Conservation (phyloP, 2,113 vertebrate species). For the Aplodontia rufa region DNA sequence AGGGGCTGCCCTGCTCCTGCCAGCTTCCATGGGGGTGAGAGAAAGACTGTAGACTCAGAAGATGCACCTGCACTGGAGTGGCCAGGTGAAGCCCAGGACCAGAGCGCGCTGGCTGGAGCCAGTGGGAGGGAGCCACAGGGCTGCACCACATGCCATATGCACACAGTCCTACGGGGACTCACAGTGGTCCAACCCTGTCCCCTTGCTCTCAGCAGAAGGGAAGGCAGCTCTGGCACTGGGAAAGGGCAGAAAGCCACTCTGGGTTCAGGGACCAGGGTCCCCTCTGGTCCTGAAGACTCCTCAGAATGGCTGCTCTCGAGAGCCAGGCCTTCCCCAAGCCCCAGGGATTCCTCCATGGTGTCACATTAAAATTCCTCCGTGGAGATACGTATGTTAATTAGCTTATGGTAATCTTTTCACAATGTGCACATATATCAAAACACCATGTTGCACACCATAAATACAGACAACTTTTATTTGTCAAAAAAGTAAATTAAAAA, state of each 20-base stretch:
- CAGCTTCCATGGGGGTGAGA: neutral
- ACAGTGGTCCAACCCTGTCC: neutral
- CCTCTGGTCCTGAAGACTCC: neutral
- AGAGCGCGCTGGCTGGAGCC: too few relatives aligned
- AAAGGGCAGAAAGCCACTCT: neutral
- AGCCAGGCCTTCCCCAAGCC: neutral
- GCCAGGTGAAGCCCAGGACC: neutral
- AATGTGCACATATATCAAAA: neutral
- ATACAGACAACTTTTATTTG: neutral
- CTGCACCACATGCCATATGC: too few relatives aligned
- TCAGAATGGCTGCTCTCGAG: too few relatives aligned
- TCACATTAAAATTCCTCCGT: neutral
- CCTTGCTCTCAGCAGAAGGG: neutral
- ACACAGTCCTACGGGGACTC: accelerated
- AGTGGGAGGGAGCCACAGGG: neutral
- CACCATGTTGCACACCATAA: neutral
- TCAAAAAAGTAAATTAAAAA: neutral
- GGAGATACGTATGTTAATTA: neutral
- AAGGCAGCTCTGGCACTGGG: accelerated
- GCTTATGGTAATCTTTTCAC: neutral
- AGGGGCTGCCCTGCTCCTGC: neutral
- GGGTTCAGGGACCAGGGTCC: too few relatives aligned
- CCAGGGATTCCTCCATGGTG: neutral
- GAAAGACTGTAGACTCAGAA: neutral
- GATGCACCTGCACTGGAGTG: too few relatives aligned